Evolutionary conservation across 2,888 invertebrate species (phyloP).

Genomic region (Drosophila siamana): DNA sequence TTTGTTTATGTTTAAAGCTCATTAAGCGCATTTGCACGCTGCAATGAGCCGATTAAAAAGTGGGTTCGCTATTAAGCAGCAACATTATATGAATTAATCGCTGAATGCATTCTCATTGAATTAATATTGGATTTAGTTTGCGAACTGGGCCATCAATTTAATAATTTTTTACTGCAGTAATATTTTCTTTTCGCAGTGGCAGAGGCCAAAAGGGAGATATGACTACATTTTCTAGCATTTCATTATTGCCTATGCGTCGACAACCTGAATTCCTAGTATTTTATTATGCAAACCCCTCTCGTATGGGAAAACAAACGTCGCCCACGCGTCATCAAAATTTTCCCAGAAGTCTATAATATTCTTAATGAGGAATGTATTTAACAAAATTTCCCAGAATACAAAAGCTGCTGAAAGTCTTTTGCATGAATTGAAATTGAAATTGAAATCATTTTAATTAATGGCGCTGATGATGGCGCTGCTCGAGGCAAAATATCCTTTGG

Average conservation of each 20-base stretch:
- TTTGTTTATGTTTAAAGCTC: slow-evolving; percentile 54
- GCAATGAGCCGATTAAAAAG: slow-evolving; percentile 57
- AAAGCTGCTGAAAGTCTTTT: background rate
- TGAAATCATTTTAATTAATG: background rate
- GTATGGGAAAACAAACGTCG: too few relatives aligned
- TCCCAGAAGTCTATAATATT: background rate
- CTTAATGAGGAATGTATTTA: background rate
- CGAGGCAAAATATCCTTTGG: background rate
- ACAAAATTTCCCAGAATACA: background rate
- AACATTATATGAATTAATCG: slow-evolving; percentile 63
- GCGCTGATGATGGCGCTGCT: background rate
- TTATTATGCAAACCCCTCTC: too few relatives aligned
- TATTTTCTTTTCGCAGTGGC: background rate
- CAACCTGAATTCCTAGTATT: too few relatives aligned
- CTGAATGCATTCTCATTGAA: slow-evolving; percentile 65
- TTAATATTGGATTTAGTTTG: slow-evolving; percentile 67
- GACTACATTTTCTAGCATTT: background rate
- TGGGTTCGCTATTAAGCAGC: slow-evolving; percentile 24
- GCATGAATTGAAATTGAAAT: background rate
- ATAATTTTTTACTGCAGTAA: slow-evolving; percentile 11
- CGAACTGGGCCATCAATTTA: slow-evolving; percentile 19
- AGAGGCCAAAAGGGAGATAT: background rate
- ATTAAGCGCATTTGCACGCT: slow-evolving; percentile 64
- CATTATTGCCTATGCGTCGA: too few relatives aligned
- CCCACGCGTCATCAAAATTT: background rate